Base-by-base conservation (phyloP, 2,888 invertebrate genomes). In the Bombylius discolor region DNA sequence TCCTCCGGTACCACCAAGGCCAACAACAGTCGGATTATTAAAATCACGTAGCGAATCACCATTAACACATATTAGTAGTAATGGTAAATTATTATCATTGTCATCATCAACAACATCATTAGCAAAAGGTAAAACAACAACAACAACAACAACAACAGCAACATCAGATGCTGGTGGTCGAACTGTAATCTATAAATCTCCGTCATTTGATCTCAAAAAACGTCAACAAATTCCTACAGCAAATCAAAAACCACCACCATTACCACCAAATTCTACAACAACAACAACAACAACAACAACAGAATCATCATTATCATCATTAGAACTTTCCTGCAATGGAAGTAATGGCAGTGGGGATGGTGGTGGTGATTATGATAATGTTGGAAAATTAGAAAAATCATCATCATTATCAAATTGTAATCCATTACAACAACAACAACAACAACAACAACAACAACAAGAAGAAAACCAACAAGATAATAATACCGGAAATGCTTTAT, bases 1-100 rank as follows among this genome's bases (percentile, higher is more conserved):
- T 60, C 89, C 89, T 63, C 89, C 89, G 65, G 87, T 89, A 62
- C 89, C 89, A 57, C 89, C 89, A 63, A 78, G 89, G 66, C 89
- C 89, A 56, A 85, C 84, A 7, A 36, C 34, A 71, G 81, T 84
- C 67, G 83, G 86, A 56, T 76, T 87, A 61, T 83, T 85, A 59
- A 84, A 84, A 73, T 78, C 80, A 55, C 76, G 81, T 36, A 61
- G 58, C 49, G 60, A 58, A 46, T 60, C 62, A 57, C 58, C 60
- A 56, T 52, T 59, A 49, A 55, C 55, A 36, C 51, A 48, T 50
- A 34, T 32, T 39, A 33, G 14, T 47, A 14, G 33, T 11, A 50
- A 47, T 31, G 32, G 14, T 23, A 44, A 36, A 11, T 36, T 42
- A 12, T 14, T 61, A 52, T 58, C 61, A 60, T 47, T 57, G 50